Evolutionary conservation across 2,113 vertebrate species (phyloP).

Genomic region (Microcebus tavaratra): DNA sequence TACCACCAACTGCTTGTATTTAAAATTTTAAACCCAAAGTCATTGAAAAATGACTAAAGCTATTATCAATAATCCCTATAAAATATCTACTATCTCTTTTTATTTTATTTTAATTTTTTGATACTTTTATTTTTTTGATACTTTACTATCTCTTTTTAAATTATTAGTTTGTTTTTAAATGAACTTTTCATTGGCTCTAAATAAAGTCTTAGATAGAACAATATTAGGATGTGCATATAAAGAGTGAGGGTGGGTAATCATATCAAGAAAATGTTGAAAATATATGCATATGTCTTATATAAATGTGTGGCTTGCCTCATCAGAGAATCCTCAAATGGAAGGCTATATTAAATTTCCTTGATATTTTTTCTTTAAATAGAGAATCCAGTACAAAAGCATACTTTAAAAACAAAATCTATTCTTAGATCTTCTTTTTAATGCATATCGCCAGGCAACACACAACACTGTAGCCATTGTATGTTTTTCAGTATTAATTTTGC

Average conservation of each 20-base stretch:
- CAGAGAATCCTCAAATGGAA: neutral
- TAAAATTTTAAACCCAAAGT: neutral
- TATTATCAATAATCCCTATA: neutral
- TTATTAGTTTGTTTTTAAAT: neutral
- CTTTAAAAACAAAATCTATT: neutral
- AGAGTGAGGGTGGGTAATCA: neutral
- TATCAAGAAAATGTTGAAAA: neutral
- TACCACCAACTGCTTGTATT: neutral
- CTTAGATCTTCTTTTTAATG: neutral
- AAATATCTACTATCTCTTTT: neutral
- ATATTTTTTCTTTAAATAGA: constrained; percentile 18
- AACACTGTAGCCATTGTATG: neutral
- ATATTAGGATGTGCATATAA: neutral
- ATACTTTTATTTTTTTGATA: too few relatives aligned
- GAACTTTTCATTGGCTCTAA: neutral
- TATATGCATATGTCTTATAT: neutral
- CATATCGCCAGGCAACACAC: neutral
- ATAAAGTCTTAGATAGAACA: neutral
- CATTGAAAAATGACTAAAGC: neutral
- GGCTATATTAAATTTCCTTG: neutral
- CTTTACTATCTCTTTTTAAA: neutral
- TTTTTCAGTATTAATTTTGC: neutral
- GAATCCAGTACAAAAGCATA: neutral
- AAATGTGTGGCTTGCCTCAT: neutral
- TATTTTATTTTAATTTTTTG: too few relatives aligned